These are phyloP conservation scores for Tetragnatha versicolor DNA, from an alignment of 1,140 invertebrate species.

Conservation along the genomic window DNA sequence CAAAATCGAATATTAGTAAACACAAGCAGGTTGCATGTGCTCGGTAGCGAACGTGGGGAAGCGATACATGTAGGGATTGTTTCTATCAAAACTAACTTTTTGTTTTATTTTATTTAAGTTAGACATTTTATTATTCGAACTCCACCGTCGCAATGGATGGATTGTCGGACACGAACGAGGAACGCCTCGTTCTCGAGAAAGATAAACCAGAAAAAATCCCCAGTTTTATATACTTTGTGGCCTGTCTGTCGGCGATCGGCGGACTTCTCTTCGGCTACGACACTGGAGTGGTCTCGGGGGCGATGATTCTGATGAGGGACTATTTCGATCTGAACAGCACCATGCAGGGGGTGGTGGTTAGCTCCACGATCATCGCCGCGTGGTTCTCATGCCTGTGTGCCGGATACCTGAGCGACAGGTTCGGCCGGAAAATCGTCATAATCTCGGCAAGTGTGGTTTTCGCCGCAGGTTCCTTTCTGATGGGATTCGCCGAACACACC, in stretches of 20 bases:
- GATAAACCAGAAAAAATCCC: conserved; percentile 5
- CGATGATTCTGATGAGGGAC: conserved; percentile 69
- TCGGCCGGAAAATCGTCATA: conserved; percentile 69
- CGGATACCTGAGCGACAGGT: conserved; percentile 67
- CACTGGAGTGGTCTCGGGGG: conserved; percentile 73
- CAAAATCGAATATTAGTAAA: no score
- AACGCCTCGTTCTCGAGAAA: conserved; percentile 11
- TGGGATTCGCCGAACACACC: conserved; percentile 67
- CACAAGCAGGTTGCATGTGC: no score
- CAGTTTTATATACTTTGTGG: conserved; percentile 65
- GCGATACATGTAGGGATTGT: no score
- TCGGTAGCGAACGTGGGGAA: no score
- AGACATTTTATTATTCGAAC: not conserved
- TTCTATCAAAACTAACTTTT: no score
- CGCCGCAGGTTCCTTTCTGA: conserved; percentile 68
- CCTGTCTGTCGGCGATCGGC: conserved; percentile 69
- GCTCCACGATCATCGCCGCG: conserved; percentile 65
- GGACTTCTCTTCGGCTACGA: conserved; percentile 76
- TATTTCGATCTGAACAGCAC: conserved; percentile 66
- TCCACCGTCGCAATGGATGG: not conserved
- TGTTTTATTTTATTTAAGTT: not conserved
- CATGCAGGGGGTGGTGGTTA: conserved; percentile 70
- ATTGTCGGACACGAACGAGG: not conserved
- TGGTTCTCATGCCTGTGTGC: conserved; percentile 69
- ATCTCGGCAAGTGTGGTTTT: conserved; percentile 70